Percentiles rank a stretch among this genome's conserved stretches.
Evolutionary conservation across 2,888 invertebrate species (phyloP).

Genomic region (Achlya flavicornis): DNA sequence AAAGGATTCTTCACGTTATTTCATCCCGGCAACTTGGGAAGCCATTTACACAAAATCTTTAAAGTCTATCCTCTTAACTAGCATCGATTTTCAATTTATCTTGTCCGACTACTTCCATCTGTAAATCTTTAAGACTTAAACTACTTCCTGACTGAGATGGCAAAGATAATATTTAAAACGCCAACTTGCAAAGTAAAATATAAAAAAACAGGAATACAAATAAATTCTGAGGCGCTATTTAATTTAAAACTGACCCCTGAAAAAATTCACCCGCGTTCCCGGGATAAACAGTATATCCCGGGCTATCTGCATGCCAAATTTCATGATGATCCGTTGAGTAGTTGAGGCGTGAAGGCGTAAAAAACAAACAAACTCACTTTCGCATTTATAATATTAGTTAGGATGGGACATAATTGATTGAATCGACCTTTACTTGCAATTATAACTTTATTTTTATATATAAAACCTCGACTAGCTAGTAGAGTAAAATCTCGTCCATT

Average conservation of each 20-base stretch:
- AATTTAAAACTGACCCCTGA: no score
- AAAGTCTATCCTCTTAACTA: neutral
- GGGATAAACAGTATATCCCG: no score
- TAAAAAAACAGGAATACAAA: neutral
- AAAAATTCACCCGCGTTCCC: no score
- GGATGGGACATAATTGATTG: neutral
- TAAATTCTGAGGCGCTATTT: neutral
- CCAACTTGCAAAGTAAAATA: neutral
- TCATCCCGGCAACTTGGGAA: neutral
- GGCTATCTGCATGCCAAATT: no score
- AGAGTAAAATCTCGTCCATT: neutral
- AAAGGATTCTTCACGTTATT: neutral
- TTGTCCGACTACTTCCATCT: neutral
- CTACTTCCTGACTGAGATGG: constrained; percentile 1
- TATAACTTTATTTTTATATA: neutral
- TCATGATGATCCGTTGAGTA: no score
- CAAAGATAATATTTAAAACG: constrained; percentile 3
- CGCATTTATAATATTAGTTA: no score
- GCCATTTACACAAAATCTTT: neutral
- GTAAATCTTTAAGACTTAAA: constrained; percentile 5
- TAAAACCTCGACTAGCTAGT: neutral
- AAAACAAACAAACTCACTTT: no score
- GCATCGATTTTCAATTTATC: constrained; percentile 9
- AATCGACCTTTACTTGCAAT: neutral
- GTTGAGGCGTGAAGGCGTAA: no score